phyloP scores from a whole-genome alignment of 1,140 invertebrate genomes.

The Pentalonia nigronervosa region DNA sequence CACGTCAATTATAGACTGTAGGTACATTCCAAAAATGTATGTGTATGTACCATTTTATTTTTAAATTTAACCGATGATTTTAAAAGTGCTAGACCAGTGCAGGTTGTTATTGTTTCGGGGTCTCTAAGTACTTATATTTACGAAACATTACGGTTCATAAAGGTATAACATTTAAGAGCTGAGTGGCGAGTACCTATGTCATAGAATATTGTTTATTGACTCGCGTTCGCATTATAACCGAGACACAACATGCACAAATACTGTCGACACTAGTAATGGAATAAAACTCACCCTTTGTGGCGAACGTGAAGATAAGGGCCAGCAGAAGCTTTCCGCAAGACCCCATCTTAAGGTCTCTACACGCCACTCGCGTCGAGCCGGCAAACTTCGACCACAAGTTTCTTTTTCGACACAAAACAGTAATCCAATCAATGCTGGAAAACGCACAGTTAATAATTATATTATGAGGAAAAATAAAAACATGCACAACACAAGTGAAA shows the following conservation, averaged over 20 bases:
- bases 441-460: background rate
- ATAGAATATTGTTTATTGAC: background rate
- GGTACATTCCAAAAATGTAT: background rate
- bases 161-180: background rate
- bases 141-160: background rate
- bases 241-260: background rate
- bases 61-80: too few relatives aligned
- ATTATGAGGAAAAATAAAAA: background rate
- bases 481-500: background rate
- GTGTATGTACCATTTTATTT: background rate
- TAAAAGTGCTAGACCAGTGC: too few relatives aligned
- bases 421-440: background rate
- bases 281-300: slow-evolving; percentile 4
- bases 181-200: background rate
- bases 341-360: slow-evolving; percentile 25
- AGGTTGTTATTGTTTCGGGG: too few relatives aligned
- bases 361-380: background rate
- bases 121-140: background rate
- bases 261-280: too few relatives aligned
- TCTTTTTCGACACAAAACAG: background rate
- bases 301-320: slow-evolving; percentile 25
- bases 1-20: background rate
- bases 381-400: background rate
- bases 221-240: background rate
- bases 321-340: slow-evolving; percentile 35